phyloP scores from a whole-genome alignment of 2,888 invertebrate genomes.

The Leptopterna dolabrata region DNA sequence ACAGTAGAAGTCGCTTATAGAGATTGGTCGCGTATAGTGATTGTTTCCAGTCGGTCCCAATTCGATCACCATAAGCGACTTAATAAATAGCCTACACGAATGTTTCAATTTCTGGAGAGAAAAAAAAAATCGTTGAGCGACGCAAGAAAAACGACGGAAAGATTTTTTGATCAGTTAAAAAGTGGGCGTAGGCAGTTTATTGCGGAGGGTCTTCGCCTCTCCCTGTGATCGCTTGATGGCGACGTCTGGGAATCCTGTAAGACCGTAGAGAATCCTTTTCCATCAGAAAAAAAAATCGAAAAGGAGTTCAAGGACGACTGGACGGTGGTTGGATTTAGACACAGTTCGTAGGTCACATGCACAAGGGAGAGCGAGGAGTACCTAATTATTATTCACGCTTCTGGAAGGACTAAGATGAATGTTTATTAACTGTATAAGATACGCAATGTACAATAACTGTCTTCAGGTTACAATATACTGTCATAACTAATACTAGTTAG shows the following conservation, averaged over 20 bases:
- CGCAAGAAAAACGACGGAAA: not conserved
- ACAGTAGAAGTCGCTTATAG: too few species aligned
- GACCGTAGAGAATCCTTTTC: not conserved
- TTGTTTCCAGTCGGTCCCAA: too few species aligned
- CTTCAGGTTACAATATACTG: too few species aligned
- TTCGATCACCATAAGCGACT: too few species aligned
- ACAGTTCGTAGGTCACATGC: not conserved
- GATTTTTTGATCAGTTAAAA: not conserved
- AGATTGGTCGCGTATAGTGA: too few species aligned
- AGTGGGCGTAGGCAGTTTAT: not conserved
- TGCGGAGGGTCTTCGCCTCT: not conserved
- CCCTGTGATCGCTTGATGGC: not conserved
- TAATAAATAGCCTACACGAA: too few species aligned
- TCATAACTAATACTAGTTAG: too few species aligned
- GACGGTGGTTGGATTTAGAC: not conserved
- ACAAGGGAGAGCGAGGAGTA: not conserved
- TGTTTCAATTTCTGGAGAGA: not conserved
- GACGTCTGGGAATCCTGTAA: not conserved
- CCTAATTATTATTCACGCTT: not conserved
- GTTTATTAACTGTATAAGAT: too few species aligned
- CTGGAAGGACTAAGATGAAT: not conserved
- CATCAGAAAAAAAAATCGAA: not conserved
- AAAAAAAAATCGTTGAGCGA: not conserved
- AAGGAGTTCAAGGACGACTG: not conserved
- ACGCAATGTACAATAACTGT: too few species aligned